Conservation (phyloP, 2,888 invertebrate genomes). For the Xylocampa areola region DNA sequence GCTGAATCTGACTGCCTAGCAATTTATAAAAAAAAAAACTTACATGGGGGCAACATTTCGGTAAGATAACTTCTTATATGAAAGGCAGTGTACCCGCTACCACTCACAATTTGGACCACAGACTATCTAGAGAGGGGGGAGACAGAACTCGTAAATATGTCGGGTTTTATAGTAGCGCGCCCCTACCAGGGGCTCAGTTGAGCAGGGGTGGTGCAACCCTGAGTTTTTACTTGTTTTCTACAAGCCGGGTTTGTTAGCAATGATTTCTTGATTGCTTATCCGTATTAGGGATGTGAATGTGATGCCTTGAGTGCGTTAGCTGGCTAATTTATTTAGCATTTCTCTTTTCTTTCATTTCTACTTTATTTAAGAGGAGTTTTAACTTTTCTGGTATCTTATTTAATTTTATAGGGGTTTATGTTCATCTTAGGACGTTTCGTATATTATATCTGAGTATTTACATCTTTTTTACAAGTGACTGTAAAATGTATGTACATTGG, state of each 20-base stretch:
- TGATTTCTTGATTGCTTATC: slow-evolving; percentile 82
- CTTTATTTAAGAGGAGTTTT: no score
- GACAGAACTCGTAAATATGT: slow-evolving; percentile 84
- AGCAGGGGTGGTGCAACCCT: slow-evolving; percentile 66
- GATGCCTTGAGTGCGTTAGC: slow-evolving; percentile 35
- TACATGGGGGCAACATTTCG: no score
- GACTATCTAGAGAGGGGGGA: slow-evolving; percentile 70
- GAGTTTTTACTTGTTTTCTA: slow-evolving; percentile 65
- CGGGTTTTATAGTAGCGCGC: slow-evolving; percentile 83
- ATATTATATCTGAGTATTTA: no score
- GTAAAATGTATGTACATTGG: no score
- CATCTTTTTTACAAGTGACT: no score
- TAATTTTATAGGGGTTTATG: no score
- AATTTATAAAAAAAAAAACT: no score
- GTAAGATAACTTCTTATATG: no score
- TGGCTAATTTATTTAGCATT: slow-evolving; percentile 26
- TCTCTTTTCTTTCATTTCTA: slow-evolving; percentile 4
- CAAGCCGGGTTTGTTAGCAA: slow-evolving; percentile 69
- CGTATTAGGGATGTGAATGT: slow-evolving; percentile 51
- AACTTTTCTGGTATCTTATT: no score
- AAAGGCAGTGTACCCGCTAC: no score
- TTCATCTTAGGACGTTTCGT: no score
- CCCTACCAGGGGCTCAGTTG: slow-evolving; percentile 62
- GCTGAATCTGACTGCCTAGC: no score
- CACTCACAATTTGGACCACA: slow-evolving; percentile 65